phyloP scores from a whole-genome alignment of 1,140 invertebrate genomes.

The Sitophilus oryzae region DNA sequence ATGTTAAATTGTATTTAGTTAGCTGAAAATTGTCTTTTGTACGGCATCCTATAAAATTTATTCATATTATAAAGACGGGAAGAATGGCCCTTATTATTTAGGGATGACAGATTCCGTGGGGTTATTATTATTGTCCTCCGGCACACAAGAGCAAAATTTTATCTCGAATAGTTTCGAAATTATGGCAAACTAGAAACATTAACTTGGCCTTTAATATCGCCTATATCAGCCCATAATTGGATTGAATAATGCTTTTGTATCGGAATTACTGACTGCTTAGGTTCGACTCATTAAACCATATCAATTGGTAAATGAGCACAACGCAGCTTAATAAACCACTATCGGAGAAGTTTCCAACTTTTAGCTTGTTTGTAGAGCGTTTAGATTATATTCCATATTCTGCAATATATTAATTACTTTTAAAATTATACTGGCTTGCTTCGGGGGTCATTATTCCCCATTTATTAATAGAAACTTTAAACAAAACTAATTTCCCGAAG shows the following conservation, averaged over 20 bases:
- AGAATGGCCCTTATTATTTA: not conserved
- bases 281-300: conserved; percentile 19
- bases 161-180: not conserved
- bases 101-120: not conserved
- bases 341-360: conserved; percentile 3
- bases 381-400: not conserved
- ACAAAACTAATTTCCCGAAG: no score
- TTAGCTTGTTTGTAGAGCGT: not conserved
- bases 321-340: conserved; percentile 11
- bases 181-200: conserved; percentile 8
- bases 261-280: conserved; percentile 17
- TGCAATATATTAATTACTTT: not conserved
- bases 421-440: no score
- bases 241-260: conserved; percentile 14
- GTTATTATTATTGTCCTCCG: not conserved
- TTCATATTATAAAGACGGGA: not conserved
- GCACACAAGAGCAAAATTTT: not conserved
- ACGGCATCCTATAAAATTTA: not conserved
- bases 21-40: not conserved
- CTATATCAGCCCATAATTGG: conserved; percentile 8
- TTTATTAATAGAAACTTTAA: no score
- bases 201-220: conserved; percentile 16
- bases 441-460: no score
- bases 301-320: conserved; percentile 9
- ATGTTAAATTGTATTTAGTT: not conserved